phyloP scores from a whole-genome alignment of 2,888 invertebrate genomes.

The Kuschelorhynchus macadamiae region DNA sequence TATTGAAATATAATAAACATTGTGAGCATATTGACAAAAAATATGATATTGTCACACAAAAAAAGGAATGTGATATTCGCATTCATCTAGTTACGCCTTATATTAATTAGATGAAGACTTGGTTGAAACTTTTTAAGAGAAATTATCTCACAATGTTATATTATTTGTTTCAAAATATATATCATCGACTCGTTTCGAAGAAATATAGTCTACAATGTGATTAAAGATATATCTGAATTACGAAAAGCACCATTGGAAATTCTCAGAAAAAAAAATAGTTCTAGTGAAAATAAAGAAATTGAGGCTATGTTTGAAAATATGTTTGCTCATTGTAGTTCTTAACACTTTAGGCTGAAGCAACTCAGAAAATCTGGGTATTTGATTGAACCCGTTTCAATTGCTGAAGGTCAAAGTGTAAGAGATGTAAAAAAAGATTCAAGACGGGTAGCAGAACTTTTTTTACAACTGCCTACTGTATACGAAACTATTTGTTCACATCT shows the following conservation, averaged over 20 bases:
- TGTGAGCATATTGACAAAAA: too few species aligned
- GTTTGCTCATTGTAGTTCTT: conserved; percentile 31
- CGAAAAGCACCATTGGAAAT: not conserved
- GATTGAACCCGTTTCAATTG: not conserved
- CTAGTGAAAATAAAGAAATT: not conserved
- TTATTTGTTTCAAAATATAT: conserved; percentile 11
- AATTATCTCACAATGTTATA: not conserved
- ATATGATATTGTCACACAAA: too few species aligned
- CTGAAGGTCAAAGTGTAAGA: not conserved
- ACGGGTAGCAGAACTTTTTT: conserved; percentile 19
- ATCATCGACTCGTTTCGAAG: not conserved
- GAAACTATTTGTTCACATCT: conserved; percentile 24
- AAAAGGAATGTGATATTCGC: too few species aligned
- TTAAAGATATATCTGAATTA: conserved; percentile 3
- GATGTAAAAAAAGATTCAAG: not conserved
- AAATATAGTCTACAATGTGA: conserved; percentile 1
- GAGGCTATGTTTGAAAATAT: conserved; percentile 30
- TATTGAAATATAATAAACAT: too few species aligned
- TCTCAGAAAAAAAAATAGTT: not conserved
- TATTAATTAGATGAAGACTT: too few species aligned
- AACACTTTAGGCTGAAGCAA: conserved; percentile 38
- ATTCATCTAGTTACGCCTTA: too few species aligned
- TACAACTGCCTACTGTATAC: conserved; percentile 32
- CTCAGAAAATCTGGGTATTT: conserved; percentile 1
- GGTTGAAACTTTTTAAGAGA: conserved; percentile 1